A percentile compares a stretch with the other conserved stretches of the same genome.
Conservation (phyloP, 2,888 invertebrate genomes). For the Amphipoea lucens region DNA sequence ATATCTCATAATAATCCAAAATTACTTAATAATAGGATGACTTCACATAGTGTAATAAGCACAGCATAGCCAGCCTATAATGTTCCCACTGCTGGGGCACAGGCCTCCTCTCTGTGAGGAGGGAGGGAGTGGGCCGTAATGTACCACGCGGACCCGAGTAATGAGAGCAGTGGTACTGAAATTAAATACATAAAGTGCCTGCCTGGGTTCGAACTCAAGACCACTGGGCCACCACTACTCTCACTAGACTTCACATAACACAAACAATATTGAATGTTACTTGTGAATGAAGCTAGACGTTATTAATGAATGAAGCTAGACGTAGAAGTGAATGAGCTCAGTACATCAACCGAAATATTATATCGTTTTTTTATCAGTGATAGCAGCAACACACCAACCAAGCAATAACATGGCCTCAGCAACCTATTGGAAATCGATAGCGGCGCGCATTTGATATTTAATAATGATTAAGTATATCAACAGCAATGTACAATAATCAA, state of each 20-base stretch:
- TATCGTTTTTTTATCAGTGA: slow-evolving; percentile 18
- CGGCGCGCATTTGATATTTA: slow-evolving; percentile 39
- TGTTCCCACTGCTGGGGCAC: neutral
- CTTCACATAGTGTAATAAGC: neutral
- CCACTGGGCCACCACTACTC: no score
- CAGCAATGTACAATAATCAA: slow-evolving; percentile 15
- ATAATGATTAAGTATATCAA: slow-evolving; percentile 33
- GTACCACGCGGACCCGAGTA: no score
- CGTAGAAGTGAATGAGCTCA: slow-evolving; percentile 11
- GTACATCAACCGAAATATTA: slow-evolving; percentile 19
- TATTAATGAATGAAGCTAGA: slow-evolving; percentile 15
- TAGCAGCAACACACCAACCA: slow-evolving; percentile 3
- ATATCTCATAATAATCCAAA: neutral
- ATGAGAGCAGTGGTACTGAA: no score
- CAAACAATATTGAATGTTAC: neutral
- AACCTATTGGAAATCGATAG: slow-evolving; percentile 42
- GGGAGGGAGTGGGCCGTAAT: neutral
- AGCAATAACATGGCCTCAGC: slow-evolving; percentile 13
- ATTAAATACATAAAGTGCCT: no score
- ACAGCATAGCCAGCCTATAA: no score
- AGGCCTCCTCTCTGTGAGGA: neutral
- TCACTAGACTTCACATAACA: neutral
- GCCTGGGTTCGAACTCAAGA: no score
- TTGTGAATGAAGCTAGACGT: slow-evolving; percentile 18
- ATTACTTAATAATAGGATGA: neutral